phyloP scores from a whole-genome alignment of 2,113 vertebrate genomes.

The Lophius piscatorius region DNA sequence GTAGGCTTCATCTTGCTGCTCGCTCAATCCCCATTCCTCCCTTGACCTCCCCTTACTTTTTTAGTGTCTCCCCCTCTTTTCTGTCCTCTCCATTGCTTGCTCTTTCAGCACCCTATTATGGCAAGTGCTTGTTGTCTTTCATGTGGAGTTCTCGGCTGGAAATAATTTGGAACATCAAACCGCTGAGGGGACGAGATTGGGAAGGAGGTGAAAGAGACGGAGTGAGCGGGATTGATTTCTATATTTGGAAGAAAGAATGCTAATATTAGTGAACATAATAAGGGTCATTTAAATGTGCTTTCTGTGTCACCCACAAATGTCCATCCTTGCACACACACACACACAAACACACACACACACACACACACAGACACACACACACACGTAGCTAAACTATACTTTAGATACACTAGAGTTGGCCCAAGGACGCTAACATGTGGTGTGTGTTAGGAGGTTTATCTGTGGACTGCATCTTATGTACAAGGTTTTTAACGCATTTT shows the following conservation, averaged over 20 bases:
- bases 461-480: conserved; percentile 41
- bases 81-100: conserved; percentile 46
- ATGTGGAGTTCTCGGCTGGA: conserved; percentile 76
- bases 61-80: conserved; percentile 29
- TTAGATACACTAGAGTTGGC: conserved; percentile 20
- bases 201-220: conserved; percentile 51
- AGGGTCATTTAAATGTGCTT: conserved; percentile 19
- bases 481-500: conserved; percentile 12
- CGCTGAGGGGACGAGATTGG: conserved; percentile 43
- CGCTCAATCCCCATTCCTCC: conserved; percentile 61
- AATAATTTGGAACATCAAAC: conserved; percentile 76
- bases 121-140: conserved; percentile 75
- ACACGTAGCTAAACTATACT: too few relatives aligned
- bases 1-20: conserved; percentile 44
- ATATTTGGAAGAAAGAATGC: conserved; percentile 72
- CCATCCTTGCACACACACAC: not conserved
- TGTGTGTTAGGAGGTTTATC: conserved; percentile 57
- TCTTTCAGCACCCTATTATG: conserved; percentile 76
- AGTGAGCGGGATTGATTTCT: conserved; percentile 60
- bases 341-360: conserved; percentile 7
- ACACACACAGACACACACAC: not conserved
- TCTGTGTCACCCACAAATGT: conserved; percentile 19
- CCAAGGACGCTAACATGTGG: conserved; percentile 44
- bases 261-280: conserved; percentile 58
- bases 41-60: conserved; percentile 56